Base-by-base conservation (phyloP, 1,140 invertebrate species). In the Thaumetopoea pityocampa region DNA sequence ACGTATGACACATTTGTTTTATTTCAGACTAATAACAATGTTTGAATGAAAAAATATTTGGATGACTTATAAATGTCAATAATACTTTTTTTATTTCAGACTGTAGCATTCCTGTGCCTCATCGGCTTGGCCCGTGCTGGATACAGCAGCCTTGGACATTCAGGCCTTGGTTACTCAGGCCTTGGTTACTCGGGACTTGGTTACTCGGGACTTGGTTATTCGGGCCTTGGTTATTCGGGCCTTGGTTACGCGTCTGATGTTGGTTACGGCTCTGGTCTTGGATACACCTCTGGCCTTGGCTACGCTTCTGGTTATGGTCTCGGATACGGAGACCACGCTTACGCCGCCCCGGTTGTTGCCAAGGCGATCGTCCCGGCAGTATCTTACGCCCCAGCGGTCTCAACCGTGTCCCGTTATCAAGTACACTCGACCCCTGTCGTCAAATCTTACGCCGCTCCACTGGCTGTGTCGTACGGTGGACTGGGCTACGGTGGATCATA, bases 351-450 rank as follows among this genome's bases (percentile, higher is more conserved):
- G n/a, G 30, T 55, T 5, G 53, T 47, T 0, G 30, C 43, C 3
- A 50, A 49, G 9, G 23, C 53, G 5, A 24, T 49, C 10, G 28
- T 40, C 1, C 47, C 52, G 6, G 29, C 38, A 2, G 38, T 49
- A 2, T 46, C 51, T 4, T 42, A 45, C 4, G 47, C 54, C 4
- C 62, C 54, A 1, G 62, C 62, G 4, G 15, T 59, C 8, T 62
- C 62, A 1, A 36, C 43, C 4, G 58, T 66, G 1, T 66, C 62
- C 11, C 45, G 38, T n/a, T 48, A 57, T 20, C 24, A 48, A 33
- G 46, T 60, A 3, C 58, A 61, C 26, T 53, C 57, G 0, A 33
- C 56, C 2, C 57, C 61, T 4, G 42, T 65, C 6, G 45, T 56
- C 7, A 60, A 60, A 30, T 47, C 56, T 2, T 60, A 60, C 14